Conservation (phyloP, 2,113 vertebrate species). For the Antechinus flavipes region DNA sequence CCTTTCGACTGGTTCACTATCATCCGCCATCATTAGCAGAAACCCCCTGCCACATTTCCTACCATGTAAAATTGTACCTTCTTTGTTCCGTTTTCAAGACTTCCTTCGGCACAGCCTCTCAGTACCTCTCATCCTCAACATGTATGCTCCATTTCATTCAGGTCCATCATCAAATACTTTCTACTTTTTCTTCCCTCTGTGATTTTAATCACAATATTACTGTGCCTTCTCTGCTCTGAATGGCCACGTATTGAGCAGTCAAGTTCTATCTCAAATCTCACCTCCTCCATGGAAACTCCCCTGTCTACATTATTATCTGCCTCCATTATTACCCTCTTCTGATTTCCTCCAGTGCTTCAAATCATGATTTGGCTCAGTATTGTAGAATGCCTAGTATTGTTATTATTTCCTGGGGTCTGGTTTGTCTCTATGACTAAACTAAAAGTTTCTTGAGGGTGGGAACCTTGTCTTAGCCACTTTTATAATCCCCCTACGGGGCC, state of each 20-base stretch:
- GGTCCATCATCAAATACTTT: constrained; percentile 2
- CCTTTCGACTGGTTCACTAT: not conserved
- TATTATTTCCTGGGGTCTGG: not conserved
- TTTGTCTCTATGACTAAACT: constrained; percentile 1
- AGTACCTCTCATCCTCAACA: not conserved
- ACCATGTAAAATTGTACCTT: not conserved
- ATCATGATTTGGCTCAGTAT: constrained; percentile 15
- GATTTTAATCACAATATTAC: not conserved
- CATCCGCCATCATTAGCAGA: not conserved
- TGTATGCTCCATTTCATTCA: not conserved
- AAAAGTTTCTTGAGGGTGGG: constrained; percentile 9
- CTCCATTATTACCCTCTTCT: not conserved
- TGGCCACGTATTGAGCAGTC: not conserved
- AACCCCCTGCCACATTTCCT: not conserved
- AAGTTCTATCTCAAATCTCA: not conserved
- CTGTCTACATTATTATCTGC: not conserved
- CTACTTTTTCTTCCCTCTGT: constrained; percentile 16
- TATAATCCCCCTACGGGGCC: not conserved
- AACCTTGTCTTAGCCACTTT: not conserved
- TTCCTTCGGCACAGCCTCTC: not conserved
- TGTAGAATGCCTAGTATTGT: not conserved
- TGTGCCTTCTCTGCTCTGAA: not conserved
- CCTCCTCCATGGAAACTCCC: not conserved
- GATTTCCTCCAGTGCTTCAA: not conserved
- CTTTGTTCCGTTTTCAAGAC: not conserved